Conservation (phyloP, 2,797 vertebrate genomes). For the Rallus crepitans region DNA sequence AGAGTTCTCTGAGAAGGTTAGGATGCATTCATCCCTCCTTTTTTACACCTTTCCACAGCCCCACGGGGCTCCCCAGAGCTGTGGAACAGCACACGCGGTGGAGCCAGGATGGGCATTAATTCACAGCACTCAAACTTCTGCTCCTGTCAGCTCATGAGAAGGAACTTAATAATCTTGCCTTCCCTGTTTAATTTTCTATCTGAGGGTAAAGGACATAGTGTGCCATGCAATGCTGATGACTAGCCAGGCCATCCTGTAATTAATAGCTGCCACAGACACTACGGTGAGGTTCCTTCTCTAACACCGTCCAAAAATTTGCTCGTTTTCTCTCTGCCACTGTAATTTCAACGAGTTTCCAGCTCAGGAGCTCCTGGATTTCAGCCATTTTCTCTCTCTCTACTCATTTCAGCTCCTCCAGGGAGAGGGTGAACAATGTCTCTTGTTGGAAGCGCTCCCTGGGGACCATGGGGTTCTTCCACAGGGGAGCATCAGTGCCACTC, state of each 20-base stretch:
- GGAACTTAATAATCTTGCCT: not conserved
- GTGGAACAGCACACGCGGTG: rapidly evolving
- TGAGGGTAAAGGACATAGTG: rapidly evolving
- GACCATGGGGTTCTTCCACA: rapidly evolving
- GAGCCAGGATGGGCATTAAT: not conserved
- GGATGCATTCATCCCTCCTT: not conserved
- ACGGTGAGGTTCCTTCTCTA: not conserved
- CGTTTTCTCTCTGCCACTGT: not conserved
- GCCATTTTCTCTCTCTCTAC: not conserved
- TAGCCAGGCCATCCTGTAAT: not conserved
- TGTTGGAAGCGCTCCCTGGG: rapidly evolving
- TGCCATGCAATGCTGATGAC: not conserved
- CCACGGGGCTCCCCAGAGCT: no score
- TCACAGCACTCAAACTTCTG: not conserved
- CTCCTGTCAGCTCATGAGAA: rapidly evolving
- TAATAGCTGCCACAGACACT: not conserved
- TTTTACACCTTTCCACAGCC: not conserved
- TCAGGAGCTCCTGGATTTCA: not conserved
- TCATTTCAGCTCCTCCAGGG: not conserved
- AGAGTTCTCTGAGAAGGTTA: not conserved
- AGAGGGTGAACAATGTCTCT: not conserved
- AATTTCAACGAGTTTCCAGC: not conserved
- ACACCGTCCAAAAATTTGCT: not conserved
- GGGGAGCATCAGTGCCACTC: not conserved
- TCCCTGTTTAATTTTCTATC: not conserved